phyloP scores from a whole-genome alignment of 2,113 vertebrate species.

The Phrynosoma platyrhinos region DNA sequence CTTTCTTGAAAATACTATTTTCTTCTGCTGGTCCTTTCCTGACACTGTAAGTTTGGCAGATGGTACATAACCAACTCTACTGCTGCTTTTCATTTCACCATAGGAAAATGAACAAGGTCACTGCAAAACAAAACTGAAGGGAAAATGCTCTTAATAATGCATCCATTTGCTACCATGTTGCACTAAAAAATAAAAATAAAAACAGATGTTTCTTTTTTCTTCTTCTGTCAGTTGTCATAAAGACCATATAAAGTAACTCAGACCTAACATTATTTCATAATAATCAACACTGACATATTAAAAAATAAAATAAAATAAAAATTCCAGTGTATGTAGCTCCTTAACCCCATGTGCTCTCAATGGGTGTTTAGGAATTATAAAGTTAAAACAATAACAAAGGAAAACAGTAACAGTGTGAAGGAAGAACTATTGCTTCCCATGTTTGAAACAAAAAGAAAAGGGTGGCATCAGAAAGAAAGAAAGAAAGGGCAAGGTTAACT shows the following conservation, averaged over 20 bases:
- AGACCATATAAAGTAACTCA: constrained; percentile 31
- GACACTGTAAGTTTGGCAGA: constrained; percentile 17
- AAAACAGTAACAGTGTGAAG: neutral
- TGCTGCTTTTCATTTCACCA: constrained; percentile 4
- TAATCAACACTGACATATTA: neutral
- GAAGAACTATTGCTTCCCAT: neutral
- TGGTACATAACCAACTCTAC: constrained; percentile 9
- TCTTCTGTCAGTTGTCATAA: constrained; percentile 38
- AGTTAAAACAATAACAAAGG: neutral
- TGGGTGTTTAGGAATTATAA: neutral
- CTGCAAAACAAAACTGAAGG: neutral
- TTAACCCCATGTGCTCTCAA: neutral
- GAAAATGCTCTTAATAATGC: neutral
- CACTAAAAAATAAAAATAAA: neutral
- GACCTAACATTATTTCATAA: neutral
- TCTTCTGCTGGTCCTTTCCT: neutral
- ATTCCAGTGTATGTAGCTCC: neutral
- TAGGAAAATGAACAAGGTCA: constrained; percentile 33
- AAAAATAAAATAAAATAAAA: too few species aligned
- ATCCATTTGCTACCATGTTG: neutral
- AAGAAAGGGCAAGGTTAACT: neutral
- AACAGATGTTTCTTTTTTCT: too few species aligned
- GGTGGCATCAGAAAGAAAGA: neutral
- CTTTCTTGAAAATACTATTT: constrained; percentile 6
- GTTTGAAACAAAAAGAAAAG: neutral